Percentiles rank a stretch among this genome's conserved stretches.
phyloP scores from a whole-genome alignment of 2,113 vertebrate genomes.

The Canis aureus region DNA sequence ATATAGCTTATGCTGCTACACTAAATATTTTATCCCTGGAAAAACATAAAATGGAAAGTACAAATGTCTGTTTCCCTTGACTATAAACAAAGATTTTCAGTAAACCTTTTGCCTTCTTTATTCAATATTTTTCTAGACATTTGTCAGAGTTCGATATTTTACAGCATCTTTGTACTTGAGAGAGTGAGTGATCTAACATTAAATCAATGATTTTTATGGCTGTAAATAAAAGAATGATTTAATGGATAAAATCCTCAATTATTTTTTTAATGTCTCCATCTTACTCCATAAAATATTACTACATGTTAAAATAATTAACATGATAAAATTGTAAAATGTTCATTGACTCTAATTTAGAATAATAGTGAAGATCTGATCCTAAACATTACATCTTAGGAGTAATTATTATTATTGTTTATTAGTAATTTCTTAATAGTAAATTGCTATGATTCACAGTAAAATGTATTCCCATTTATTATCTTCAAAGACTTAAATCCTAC shows the following conservation, averaged over 20 bases:
- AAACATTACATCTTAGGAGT: background rate
- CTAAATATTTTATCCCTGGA: slow-evolving; percentile 39
- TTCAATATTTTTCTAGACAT: slow-evolving; percentile 54
- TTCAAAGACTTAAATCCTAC: background rate
- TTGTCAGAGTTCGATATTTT: slow-evolving; percentile 39
- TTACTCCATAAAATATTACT: background rate
- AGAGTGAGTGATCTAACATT: background rate
- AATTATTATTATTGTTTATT: background rate
- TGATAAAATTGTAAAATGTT: background rate
- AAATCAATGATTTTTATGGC: slow-evolving; percentile 5
- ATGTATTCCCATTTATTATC: background rate
- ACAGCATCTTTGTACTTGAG: background rate
- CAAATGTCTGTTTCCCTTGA: slow-evolving; percentile 61
- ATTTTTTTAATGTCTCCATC: background rate
- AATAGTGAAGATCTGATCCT: background rate
- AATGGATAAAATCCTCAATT: background rate
- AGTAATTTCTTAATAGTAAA: background rate
- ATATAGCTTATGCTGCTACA: background rate
- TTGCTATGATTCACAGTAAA: background rate
- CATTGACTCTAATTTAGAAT: background rate
- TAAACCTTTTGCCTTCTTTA: slow-evolving; percentile 34
- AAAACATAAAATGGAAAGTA: slow-evolving; percentile 44
- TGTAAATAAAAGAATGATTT: slow-evolving; percentile 16
- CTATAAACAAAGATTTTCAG: slow-evolving; percentile 56
- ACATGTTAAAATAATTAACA: slow-evolving; percentile 40